Conservation (phyloP, 2,888 invertebrate species). For the Galeopsomyia nigrocyanea region DNA sequence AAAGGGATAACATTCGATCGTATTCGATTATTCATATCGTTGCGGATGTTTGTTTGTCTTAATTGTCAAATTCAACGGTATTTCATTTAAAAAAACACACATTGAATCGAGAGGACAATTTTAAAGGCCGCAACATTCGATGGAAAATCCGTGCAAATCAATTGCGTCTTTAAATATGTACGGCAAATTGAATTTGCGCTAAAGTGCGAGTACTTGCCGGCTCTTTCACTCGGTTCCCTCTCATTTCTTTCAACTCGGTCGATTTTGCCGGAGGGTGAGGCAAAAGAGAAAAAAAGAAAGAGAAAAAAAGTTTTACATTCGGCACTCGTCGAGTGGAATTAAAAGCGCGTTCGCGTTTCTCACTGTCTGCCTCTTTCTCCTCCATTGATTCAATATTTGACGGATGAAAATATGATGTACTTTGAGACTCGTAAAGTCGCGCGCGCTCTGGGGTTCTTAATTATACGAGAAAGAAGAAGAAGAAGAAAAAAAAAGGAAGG, state of each 20-base stretch:
- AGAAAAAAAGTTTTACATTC: conserved; percentile 44
- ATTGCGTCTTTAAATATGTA: conserved; percentile 45
- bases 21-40: too few relatives aligned
- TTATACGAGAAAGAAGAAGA: conserved; percentile 36
- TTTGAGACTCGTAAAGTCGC: conserved; percentile 29
- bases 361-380: conserved; percentile 15
- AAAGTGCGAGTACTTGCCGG: conserved; percentile 8
- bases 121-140: conserved; percentile 25
- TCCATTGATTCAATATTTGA: conserved; percentile 46
- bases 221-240: neutral
- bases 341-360: conserved; percentile 40
- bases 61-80: too few relatives aligned
- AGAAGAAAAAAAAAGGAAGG: neutral
- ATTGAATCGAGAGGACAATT: too few relatives aligned
- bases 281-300: conserved; percentile 35
- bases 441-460: conserved; percentile 35
- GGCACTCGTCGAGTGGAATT: conserved; percentile 35
- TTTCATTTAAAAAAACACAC: too few relatives aligned
- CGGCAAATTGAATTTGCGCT: conserved; percentile 43
- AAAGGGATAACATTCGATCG: too few relatives aligned
- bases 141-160: conserved; percentile 39
- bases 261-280: neutral
- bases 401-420: conserved; percentile 45
- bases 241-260: neutral
- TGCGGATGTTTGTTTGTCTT: too few relatives aligned